Percentiles rank a stretch among this genome's conserved stretches.
Conservation (phyloP, 2,113 vertebrate genomes). For the Seriola rivoliana region DNA sequence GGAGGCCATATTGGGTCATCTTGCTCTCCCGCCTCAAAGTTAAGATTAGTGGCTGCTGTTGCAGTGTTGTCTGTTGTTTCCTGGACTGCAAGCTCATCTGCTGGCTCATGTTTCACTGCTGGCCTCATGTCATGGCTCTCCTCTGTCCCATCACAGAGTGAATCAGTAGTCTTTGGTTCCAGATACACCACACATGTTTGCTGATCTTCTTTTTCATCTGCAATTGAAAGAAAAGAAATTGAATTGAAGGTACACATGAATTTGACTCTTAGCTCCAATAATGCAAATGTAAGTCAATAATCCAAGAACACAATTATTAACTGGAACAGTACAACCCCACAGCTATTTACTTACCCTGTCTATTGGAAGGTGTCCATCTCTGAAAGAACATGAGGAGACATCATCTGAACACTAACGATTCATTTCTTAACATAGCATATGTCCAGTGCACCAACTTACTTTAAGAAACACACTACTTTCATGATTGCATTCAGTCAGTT, state of each 20-base stretch:
- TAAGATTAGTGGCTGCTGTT: not conserved
- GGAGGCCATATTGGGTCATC: conserved; percentile 48
- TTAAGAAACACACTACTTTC: not conserved
- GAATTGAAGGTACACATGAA: not conserved
- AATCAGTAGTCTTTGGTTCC: conserved; percentile 1
- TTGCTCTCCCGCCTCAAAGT: conserved; percentile 21
- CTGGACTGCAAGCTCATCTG: not conserved
- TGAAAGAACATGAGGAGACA: not conserved
- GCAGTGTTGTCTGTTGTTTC: not conserved
- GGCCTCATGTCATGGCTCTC: conserved; percentile 8
- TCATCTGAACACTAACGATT: not conserved
- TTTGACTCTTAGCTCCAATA: not conserved
- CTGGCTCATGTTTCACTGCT: conserved; percentile 59
- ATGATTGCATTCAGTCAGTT: not conserved
- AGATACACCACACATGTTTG: not conserved
- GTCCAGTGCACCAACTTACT: too few species aligned
- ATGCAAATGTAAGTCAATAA: not conserved
- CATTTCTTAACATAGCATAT: not conserved
- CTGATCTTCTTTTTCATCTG: conserved; percentile 41
- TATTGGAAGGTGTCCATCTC: not conserved
- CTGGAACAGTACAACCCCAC: not conserved
- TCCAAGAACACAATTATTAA: not conserved
- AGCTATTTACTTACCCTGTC: not conserved
- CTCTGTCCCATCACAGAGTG: not conserved
- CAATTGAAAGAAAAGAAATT: not conserved